These are phyloP conservation scores for Exephanes ischioxanthus DNA, from an alignment of 2,888 invertebrate genomes.

Conservation along the genomic window DNA sequence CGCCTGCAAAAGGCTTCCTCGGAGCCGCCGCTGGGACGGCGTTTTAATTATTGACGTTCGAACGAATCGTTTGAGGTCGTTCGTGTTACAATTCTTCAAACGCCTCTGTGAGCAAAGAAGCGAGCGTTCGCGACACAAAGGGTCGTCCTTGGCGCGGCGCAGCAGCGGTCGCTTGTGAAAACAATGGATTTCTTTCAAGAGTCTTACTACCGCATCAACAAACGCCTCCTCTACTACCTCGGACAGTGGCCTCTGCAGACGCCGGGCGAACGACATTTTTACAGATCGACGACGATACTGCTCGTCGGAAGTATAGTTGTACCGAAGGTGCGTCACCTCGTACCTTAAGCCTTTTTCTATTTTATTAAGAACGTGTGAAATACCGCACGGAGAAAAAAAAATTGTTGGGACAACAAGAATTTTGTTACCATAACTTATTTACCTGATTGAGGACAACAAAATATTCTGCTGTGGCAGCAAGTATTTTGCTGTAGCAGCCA, in stretches of 20 bases:
- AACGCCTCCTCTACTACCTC: constrained; percentile 19
- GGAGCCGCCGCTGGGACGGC: background rate
- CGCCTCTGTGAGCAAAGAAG: background rate
- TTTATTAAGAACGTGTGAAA: background rate
- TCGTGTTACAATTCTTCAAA: background rate
- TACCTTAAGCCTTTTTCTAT: background rate
- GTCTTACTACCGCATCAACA: constrained; percentile 37
- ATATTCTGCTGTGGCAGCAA: too few relatives aligned
- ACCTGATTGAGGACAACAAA: too few relatives aligned
- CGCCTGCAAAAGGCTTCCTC: background rate
- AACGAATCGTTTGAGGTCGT: background rate
- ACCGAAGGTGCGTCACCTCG: constrained; percentile 28
- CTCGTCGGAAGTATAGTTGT: constrained; percentile 45
- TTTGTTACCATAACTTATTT: too few relatives aligned
- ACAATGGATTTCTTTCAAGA: constrained; percentile 51
- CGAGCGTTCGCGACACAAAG: background rate
- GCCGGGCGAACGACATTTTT: constrained; percentile 2
- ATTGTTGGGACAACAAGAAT: too few relatives aligned
- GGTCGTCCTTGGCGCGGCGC: background rate
- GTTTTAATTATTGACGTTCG: background rate
- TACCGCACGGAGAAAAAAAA: too few relatives aligned
- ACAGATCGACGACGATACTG: constrained; percentile 18
- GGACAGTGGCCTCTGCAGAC: constrained; percentile 56
- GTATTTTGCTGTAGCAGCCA: too few relatives aligned
- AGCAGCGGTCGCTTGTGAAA: background rate